A percentile compares a stretch with the other conserved stretches of the same genome.
phyloP scores from a whole-genome alignment of 2,888 invertebrate genomes.

The Sycophila texana region DNA sequence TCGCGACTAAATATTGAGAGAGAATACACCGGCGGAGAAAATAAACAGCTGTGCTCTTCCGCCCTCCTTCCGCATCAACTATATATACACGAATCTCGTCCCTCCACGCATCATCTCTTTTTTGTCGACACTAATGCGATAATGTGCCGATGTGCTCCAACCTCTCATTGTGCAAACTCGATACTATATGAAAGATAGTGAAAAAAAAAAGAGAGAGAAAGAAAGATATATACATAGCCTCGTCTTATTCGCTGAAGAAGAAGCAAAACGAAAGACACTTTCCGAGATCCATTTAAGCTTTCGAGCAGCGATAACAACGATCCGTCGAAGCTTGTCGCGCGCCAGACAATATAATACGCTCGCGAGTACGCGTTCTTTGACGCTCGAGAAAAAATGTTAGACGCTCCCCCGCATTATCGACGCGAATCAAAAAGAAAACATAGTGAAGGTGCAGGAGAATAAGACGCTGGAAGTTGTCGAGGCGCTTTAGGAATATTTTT shows the following conservation, averaged over 20 bases:
- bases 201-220: constrained; percentile 36
- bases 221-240: neutral
- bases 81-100: constrained; percentile 46
- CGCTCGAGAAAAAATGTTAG: neutral
- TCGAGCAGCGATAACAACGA: neutral
- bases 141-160: constrained; percentile 1
- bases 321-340: neutral
- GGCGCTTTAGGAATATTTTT: constrained; percentile 63
- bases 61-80: constrained; percentile 35
- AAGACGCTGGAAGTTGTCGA: constrained; percentile 61
- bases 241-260: neutral
- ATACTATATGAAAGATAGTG: constrained; percentile 9
- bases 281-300: constrained; percentile 4
- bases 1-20: neutral
- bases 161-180: constrained; percentile 25
- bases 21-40: neutral
- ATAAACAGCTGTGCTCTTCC: constrained; percentile 6
- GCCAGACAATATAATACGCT: neutral
- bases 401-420: neutral
- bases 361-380: neutral
- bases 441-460: constrained; percentile 55
- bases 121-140: neutral
- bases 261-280: neutral
- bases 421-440: constrained; percentile 3
- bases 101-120: constrained; percentile 10